A percentile compares a stretch with the other conserved stretches of the same genome.
phyloP scores from a whole-genome alignment of 2,797 vertebrate species.

The Coendou prehensilis region DNA sequence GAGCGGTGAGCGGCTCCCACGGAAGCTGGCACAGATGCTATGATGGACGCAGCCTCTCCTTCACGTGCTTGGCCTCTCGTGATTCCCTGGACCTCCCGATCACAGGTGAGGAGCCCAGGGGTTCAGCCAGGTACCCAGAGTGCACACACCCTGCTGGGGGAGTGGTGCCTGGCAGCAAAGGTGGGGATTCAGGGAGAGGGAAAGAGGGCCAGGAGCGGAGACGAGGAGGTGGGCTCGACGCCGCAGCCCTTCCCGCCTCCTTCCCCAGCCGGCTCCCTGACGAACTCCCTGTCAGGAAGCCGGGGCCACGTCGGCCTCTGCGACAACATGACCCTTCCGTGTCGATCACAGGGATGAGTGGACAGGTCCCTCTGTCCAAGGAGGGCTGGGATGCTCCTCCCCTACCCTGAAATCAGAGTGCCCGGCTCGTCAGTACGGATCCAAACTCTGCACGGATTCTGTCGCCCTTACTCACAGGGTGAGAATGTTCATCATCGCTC shows the following conservation, averaged over 20 bases:
- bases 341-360: neutral
- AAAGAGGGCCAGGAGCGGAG: neutral
- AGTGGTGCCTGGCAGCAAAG: fast-evolving
- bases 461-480: too few species aligned
- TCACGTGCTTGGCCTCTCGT: neutral
- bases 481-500: too few species aligned
- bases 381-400: too few species aligned
- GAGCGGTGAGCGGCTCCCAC: neutral
- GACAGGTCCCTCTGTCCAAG: neutral
- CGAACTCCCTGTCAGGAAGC: neutral
- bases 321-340: neutral
- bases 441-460: too few species aligned
- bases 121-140: neutral
- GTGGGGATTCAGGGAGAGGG: neutral
- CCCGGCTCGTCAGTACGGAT: too few species aligned
- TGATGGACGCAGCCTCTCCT: neutral
- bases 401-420: too few species aligned
- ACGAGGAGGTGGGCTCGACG: too few species aligned
- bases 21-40: neutral
- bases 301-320: neutral
- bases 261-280: neutral
- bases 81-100: neutral
- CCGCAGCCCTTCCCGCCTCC: neutral
- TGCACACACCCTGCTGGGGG: fast-evolving
- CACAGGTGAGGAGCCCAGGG: neutral